Evolutionary conservation across 2,888 invertebrate species (phyloP), one percentile per base, ranked within the genome.

Genomic region (Archips xylosteana): DNA sequence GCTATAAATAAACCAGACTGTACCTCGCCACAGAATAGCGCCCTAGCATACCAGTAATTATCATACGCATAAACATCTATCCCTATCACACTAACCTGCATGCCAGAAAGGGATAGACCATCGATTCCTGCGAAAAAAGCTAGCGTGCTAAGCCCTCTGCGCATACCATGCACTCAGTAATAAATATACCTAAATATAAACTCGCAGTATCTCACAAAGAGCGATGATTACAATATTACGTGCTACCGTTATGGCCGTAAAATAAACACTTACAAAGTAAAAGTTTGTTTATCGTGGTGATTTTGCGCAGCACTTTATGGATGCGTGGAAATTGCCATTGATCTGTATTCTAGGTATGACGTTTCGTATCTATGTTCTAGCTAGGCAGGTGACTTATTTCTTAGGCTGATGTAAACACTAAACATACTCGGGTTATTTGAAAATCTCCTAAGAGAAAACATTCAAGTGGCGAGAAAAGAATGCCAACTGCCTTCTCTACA

Each of bases 1-100:
- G 92, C 92, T 94, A 92, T 93, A 93, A 92, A 90, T 93, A 93
- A 92, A 92, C 88, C 89, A 87, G 88, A 87, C 87, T 86, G 87
- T 86, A 89, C 89, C 83, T 81, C 82, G 80, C 82, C 89, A 89
- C 85, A 89, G 87, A 89, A 80, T 85, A 88, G 85, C 81, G 74
- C 78, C 77, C 71, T 57, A 62, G 57, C 72, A 68, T 47, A 68
- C 67, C 49, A 57, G 32, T 2, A 1, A 4, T 2, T 32, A 57
- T 12, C 3, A 32, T 32, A 32, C 2, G 4, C 57, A 10, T 12
- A 57, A 10, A 5, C 8, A n/a, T 54, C 54, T 54, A 23, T 54
- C 23, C 23, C 54, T 23, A 23, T 23, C 23, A 6, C 15, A 54
- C 23, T 9, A 54, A 15, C 54, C 2, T 8, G 5, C 6, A 23